These are phyloP conservation scores for Diglossa cyanea DNA, from an alignment of 2,797 vertebrate species.

Conservation along the genomic window DNA sequence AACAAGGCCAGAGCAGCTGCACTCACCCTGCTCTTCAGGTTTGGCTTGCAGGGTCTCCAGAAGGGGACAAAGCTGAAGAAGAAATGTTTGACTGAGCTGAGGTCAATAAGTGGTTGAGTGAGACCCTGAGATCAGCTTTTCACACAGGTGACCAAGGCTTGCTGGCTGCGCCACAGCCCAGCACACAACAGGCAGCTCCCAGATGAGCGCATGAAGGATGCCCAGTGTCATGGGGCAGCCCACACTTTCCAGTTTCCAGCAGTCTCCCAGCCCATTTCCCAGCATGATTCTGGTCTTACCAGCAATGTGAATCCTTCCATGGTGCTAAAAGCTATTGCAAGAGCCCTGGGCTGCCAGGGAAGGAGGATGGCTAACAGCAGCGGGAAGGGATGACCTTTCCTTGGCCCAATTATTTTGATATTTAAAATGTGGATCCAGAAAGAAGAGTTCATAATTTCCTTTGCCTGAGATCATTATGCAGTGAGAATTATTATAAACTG, in stretches of 20 bases:
- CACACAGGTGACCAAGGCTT: not conserved
- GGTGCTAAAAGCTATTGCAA: conserved; percentile 12
- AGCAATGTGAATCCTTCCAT: not conserved
- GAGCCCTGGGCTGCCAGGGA: not conserved
- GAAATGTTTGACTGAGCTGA: not conserved
- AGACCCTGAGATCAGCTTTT: not conserved
- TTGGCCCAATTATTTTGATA: conserved; percentile 32
- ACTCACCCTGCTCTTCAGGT: rapidly evolving
- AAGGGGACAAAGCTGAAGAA: not conserved
- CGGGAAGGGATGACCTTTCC: conserved; percentile 22
- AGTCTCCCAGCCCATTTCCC: not conserved
- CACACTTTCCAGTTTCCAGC: not conserved
- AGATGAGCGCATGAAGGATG: not conserved
- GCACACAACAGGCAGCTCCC: not conserved
- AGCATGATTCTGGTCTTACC: not conserved
- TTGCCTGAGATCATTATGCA: conserved; percentile 31
- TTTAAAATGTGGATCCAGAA: conserved; percentile 27
- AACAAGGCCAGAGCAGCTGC: not conserved
- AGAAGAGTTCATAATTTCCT: conserved; percentile 17
- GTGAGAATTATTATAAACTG: conserved; percentile 49
- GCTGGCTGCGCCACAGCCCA: not conserved
- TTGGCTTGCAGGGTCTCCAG: not conserved
- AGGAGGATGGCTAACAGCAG: not conserved
- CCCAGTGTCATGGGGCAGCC: not conserved
- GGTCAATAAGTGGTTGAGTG: not conserved